A percentile compares a stretch with the other conserved stretches of the same genome.
These are phyloP conservation scores for Pinctada fucata DNA, from an alignment of 2,888 invertebrate species.

Conservation along the genomic window DNA sequence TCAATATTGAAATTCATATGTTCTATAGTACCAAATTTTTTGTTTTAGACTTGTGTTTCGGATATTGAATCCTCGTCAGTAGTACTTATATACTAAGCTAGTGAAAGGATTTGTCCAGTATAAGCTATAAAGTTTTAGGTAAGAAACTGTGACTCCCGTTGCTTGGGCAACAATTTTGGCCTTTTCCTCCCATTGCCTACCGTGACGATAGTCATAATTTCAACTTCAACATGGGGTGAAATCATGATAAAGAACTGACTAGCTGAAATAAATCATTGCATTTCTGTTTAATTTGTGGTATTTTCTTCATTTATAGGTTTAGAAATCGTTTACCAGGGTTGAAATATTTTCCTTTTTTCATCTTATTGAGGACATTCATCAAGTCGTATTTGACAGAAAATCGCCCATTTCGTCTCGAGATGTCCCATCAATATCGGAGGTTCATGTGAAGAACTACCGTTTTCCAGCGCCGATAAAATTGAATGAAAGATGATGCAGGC, in stretches of 20 bases:
- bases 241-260: neutral
- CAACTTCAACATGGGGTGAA: neutral
- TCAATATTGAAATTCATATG: no score
- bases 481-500: constrained; percentile 42
- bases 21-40: no score
- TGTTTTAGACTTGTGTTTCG: no score
- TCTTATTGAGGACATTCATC: constrained; percentile 29
- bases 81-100: no score
- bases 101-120: no score
- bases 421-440: constrained; percentile 12
- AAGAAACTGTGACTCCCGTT: neutral
- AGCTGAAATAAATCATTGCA: neutral
- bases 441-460: constrained; percentile 9
- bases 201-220: neutral
- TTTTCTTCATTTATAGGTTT: constrained; percentile 16
- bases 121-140: no score
- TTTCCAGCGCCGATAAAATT: constrained; percentile 28
- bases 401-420: constrained; percentile 13
- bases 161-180: neutral
- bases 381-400: constrained; percentile 23
- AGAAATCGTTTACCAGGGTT: constrained; percentile 3
- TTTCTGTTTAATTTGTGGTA: constrained; percentile 2
- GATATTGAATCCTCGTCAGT: no score
- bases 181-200: neutral
- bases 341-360: constrained; percentile 21